Conservation (phyloP, 30 jellyfish, hydroid and myxozoan species). For the Aurelia sp. region DNA sequence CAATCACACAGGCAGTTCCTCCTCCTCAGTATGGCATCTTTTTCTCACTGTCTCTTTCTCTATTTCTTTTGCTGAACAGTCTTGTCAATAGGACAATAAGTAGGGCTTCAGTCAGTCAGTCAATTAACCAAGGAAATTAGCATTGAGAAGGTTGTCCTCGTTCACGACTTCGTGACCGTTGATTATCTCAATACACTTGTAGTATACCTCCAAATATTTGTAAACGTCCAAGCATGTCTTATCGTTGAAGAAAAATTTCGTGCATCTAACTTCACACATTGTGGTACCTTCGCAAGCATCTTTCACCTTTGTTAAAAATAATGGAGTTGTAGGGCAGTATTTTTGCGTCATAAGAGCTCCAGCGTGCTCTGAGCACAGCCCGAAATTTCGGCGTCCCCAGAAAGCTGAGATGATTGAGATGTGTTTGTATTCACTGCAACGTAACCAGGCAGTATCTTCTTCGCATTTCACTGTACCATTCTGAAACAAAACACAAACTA, state of each 20-base stretch:
- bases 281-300: slow-evolving; percentile 99
- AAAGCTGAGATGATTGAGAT: slow-evolving; percentile 98
- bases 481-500: slow-evolving; percentile 40
- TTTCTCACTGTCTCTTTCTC: neutral
- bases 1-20: slow-evolving; percentile 38
- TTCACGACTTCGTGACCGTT: slow-evolving; percentile 99
- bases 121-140: slow-evolving; percentile 96
- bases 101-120: slow-evolving; percentile 27
- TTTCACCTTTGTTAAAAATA: slow-evolving; percentile 95
- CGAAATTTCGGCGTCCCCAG: slow-evolving; percentile 99
- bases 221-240: slow-evolving; percentile 97
- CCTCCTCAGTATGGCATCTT: slow-evolving; percentile 25
- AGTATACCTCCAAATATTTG: slow-evolving; percentile 97
- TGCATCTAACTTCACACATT: slow-evolving; percentile 99
- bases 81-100: slow-evolving; percentile 30
- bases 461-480: slow-evolving; percentile 99
- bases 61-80: slow-evolving; percentile 14
- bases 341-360: slow-evolving; percentile 91
- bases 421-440: slow-evolving; percentile 98
- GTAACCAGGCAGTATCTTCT: slow-evolving; percentile 99
- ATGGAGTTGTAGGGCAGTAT: slow-evolving; percentile 99
- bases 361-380: slow-evolving; percentile 99
- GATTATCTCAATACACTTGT: slow-evolving; percentile 98
- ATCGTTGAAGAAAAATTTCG: slow-evolving; percentile 99
- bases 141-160: slow-evolving; percentile 98